Evolutionary conservation across 1,140 invertebrate genomes (phyloP).

Genomic region (Caerostris darwini): DNA sequence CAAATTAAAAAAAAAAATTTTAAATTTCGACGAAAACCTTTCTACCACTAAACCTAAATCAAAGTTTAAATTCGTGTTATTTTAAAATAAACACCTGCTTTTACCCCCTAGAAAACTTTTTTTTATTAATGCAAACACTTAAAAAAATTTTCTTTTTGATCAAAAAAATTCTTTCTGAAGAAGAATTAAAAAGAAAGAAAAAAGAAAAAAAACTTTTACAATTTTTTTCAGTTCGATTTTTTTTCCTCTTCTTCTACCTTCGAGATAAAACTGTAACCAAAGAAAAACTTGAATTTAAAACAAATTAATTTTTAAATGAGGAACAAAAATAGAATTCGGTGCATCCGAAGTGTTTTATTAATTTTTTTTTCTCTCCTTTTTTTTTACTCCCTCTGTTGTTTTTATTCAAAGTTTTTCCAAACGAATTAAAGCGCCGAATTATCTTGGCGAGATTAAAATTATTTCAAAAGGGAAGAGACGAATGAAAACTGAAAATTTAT

Average conservation of each 20-base stretch:
- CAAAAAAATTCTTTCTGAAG: not conserved
- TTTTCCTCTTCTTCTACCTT: not conserved
- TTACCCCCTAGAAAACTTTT: not conserved
- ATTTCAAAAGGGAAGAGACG: not conserved
- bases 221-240: not conserved
- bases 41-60: not conserved
- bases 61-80: slow-evolving; percentile 9
- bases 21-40: not conserved
- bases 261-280: not conserved
- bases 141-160: not conserved
- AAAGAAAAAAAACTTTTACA: not conserved
- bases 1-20: no score
- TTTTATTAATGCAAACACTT: not conserved
- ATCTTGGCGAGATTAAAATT: not conserved
- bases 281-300: not conserved
- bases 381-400: not conserved
- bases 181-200: no score
- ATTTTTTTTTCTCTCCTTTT: not conserved
- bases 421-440: not conserved
- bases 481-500: not conserved
- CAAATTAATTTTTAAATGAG: slow-evolving; percentile 44
- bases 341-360: not conserved
- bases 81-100: slow-evolving; percentile 3
- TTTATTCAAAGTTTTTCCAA: not conserved
- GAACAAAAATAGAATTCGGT: not conserved